Evolutionary conservation across 2,113 vertebrate genomes (phyloP).

Genomic region (Odontophorus gujanensis): DNA sequence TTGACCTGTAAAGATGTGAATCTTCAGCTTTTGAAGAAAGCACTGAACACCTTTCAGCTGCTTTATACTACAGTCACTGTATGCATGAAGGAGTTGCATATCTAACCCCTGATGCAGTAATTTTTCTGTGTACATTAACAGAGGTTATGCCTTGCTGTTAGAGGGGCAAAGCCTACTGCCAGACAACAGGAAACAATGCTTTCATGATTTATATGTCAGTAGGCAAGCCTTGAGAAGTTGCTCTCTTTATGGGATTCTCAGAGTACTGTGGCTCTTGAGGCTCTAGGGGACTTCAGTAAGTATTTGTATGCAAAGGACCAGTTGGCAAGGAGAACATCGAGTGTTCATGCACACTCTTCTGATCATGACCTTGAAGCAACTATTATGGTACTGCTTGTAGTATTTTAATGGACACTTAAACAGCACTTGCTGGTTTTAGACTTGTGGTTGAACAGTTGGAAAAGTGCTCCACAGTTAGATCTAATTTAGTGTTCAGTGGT

Average conservation of each 20-base stretch:
- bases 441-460: conserved; percentile 61
- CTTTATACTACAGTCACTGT: background rate
- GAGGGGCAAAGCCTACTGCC: background rate
- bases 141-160: background rate
- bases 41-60: background rate
- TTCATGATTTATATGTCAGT: background rate
- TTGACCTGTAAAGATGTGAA: background rate
- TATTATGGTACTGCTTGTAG: conserved; percentile 1
- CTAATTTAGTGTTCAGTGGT: conserved; percentile 65
- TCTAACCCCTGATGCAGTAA: background rate
- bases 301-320: background rate
- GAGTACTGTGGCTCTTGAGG: background rate
- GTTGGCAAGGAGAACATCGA: background rate
- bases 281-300: background rate
- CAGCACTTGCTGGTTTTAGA: conserved; percentile 28
- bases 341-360: background rate
- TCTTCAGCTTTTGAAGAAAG: background rate
- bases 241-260: background rate
- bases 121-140: background rate
- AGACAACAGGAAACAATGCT: background rate
- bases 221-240: background rate
- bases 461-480: conserved; percentile 68
- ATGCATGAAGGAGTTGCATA: accelerated
- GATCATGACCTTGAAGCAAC: background rate
- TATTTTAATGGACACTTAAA: conserved; percentile 3